Percentiles rank a stretch among this genome's conserved stretches.
These are phyloP conservation scores for Eubucco bourcierii DNA, from an alignment of 2,113 vertebrate genomes.

Conservation along the genomic window DNA sequence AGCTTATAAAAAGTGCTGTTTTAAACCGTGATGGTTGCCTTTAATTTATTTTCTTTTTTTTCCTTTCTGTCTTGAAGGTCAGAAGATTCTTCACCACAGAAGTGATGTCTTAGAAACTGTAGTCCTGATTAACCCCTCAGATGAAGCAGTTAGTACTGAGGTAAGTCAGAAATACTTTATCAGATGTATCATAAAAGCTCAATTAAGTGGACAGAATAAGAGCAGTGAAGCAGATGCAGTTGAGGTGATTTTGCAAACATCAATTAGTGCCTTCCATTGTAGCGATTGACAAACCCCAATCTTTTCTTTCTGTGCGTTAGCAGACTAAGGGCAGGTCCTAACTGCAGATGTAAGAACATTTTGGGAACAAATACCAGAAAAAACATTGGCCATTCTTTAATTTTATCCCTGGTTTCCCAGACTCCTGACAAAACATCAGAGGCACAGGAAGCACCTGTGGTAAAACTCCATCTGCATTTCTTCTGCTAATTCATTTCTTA, in stretches of 20 bases:
- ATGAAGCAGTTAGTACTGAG: slow-evolving; percentile 95
- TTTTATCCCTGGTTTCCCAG: not conserved
- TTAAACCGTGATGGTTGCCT: not conserved
- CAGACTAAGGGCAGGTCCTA: not conserved
- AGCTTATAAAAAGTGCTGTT: not conserved
- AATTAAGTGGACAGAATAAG: not conserved
- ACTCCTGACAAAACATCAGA: not conserved
- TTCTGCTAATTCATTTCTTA: not conserved
- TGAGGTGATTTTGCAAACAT: not conserved
- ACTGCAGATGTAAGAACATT: not conserved
- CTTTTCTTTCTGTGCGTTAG: not conserved
- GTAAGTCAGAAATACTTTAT: slow-evolving; percentile 52
- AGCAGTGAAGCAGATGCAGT: not conserved
- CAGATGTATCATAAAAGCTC: not conserved
- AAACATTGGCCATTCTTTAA: not conserved
- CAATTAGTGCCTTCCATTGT: not conserved
- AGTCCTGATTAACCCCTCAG: slow-evolving; percentile 95
- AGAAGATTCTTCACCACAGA: slow-evolving; percentile 97
- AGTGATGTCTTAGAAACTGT: slow-evolving; percentile 95
- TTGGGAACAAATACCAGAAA: not conserved
- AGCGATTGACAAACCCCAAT: not conserved
- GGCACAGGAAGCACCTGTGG: not conserved
- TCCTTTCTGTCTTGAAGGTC: slow-evolving; percentile 79
- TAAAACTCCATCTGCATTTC: not conserved
- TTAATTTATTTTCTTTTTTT: not conserved